phyloP scores from a whole-genome alignment of 2,113 vertebrate genomes.

The Thamnaconus septentrionalis region DNA sequence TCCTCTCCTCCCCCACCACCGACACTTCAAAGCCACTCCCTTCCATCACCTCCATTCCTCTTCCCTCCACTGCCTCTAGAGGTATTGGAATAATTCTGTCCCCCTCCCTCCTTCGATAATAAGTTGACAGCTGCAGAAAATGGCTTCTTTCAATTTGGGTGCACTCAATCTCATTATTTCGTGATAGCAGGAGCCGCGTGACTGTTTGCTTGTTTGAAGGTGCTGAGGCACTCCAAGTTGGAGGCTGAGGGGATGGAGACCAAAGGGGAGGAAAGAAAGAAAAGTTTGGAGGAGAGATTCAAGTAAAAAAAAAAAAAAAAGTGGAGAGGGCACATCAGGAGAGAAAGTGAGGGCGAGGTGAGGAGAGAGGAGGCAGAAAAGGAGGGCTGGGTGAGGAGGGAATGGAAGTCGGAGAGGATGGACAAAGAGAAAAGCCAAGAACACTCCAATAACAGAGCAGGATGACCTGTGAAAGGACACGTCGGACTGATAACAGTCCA shows the following conservation, averaged over 20 bases:
- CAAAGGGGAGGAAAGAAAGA: conserved; percentile 10
- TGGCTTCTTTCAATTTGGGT: conserved; percentile 77
- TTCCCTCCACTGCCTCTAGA: conserved; percentile 45
- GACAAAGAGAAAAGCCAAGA: background rate
- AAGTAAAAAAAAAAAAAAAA: too few species aligned
- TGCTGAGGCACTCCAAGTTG: conserved; percentile 11
- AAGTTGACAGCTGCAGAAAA: conserved; percentile 82
- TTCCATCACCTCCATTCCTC: conserved; percentile 44
- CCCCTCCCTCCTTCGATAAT: conserved; percentile 60
- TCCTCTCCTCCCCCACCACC: conserved; percentile 27
- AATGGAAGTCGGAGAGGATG: conserved; percentile 1
- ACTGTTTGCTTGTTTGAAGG: conserved; percentile 62
- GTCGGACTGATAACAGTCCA: conserved; percentile 1
- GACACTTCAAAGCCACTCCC: conserved; percentile 43
- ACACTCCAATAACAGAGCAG: conserved; percentile 1
- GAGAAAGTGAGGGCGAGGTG: conserved; percentile 10
- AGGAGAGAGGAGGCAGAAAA: background rate
- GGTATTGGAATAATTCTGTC: conserved; percentile 57
- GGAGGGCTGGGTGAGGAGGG: background rate
- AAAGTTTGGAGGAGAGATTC: conserved; percentile 25
- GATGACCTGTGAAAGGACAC: conserved; percentile 24
- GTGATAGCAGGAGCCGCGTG: conserved; percentile 59
- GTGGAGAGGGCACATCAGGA: too few species aligned
- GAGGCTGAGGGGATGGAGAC: conserved; percentile 10
- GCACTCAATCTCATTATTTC: conserved; percentile 75